Conservation (phyloP, 2,797 vertebrate genomes). For the Notolepis coatsorum region DNA sequence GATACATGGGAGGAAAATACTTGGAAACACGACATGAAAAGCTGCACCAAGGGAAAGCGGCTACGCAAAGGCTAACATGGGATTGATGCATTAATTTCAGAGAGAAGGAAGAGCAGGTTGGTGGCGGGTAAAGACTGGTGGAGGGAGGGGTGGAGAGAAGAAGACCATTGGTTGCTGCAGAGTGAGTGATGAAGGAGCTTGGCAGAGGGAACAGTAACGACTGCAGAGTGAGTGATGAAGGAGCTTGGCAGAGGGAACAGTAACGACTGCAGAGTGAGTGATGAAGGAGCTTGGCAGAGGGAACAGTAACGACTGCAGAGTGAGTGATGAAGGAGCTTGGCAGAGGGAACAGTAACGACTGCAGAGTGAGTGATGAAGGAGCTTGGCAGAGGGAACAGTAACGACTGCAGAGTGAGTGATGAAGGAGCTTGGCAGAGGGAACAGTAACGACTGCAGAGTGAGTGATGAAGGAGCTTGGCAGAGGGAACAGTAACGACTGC, state of each 20-base stretch:
- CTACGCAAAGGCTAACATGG: constrained; percentile 53
- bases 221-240: too few species aligned
- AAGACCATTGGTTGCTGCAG: constrained; percentile 16
- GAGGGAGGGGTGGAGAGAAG: constrained; percentile 9
- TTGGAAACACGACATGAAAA: constrained; percentile 53
- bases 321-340: too few species aligned
- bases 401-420: constrained; percentile 44
- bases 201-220: constrained; percentile 45
- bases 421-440: constrained; percentile 5
- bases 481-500: constrained; percentile 43
- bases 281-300: constrained; percentile 45
- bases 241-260: constrained; percentile 15
- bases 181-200: constrained; percentile 50
- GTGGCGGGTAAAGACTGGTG: neutral
- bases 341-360: constrained; percentile 16
- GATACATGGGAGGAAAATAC: constrained; percentile 33
- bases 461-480: constrained; percentile 49
- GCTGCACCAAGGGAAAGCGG: constrained; percentile 37
- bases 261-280: constrained; percentile 33
- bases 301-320: constrained; percentile 47
- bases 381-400: constrained; percentile 40
- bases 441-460: constrained; percentile 26
- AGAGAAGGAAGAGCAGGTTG: constrained; percentile 17
- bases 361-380: constrained; percentile 47
- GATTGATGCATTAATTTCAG: constrained; percentile 45